A percentile compares a stretch with the other conserved stretches of the same genome.
Evolutionary conservation across 2,113 vertebrate genomes (phyloP).

Genomic region (Myrmecophaga tridactyla): DNA sequence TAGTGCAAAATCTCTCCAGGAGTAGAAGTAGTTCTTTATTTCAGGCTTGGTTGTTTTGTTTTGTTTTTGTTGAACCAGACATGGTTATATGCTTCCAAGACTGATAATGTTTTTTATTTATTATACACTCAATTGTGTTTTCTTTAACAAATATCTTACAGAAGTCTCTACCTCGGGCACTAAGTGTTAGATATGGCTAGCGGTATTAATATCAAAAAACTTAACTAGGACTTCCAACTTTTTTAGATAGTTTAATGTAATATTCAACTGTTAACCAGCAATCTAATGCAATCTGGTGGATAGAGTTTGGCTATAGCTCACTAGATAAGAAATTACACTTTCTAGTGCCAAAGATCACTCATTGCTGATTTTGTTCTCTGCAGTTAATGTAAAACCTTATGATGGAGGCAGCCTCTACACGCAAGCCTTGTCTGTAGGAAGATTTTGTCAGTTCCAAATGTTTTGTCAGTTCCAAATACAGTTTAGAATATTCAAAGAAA

Average conservation of each 20-base stretch:
- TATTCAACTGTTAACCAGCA: background rate
- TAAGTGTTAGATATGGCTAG: conserved; percentile 27
- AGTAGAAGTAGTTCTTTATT: background rate
- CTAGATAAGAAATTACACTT: background rate
- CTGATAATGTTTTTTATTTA: too few relatives aligned
- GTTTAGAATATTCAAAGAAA: conserved; percentile 55
- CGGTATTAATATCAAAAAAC: background rate
- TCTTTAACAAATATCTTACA: conserved; percentile 8
- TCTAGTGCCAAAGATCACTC: conserved; percentile 42
- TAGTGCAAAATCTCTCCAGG: background rate
- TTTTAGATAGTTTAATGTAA: background rate
- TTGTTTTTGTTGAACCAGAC: background rate
- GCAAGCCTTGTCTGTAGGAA: background rate
- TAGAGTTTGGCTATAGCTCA: background rate
- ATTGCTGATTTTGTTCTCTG: conserved; percentile 49
- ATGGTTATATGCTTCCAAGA: background rate
- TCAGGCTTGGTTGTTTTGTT: background rate
- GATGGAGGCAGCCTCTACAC: background rate
- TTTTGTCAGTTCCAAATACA: conserved; percentile 60
- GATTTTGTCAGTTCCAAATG: background rate
- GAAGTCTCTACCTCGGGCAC: conserved; percentile 59
- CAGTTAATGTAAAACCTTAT: background rate
- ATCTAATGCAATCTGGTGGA: background rate
- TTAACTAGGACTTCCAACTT: conserved; percentile 11
- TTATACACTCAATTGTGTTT: too few relatives aligned